phyloP scores from a whole-genome alignment of 2,113 vertebrate genomes.

The Corythornis vintsioides region DNA sequence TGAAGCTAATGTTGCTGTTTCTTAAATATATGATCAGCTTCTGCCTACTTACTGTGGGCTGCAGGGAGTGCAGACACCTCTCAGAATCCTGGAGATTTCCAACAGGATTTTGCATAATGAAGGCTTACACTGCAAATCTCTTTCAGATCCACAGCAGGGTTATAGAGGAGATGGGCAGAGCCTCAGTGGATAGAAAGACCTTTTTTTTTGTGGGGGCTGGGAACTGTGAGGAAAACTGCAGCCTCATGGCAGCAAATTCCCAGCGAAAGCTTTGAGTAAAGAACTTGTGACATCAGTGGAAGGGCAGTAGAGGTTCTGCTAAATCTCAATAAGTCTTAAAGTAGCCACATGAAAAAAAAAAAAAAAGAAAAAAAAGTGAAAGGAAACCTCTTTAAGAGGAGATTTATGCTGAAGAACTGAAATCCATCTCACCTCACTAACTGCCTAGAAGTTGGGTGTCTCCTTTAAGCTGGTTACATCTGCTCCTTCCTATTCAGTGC shows the following conservation, averaged over 20 bases:
- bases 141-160: neutral
- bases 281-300: neutral
- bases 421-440: neutral
- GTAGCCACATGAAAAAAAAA: neutral
- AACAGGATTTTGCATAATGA: neutral
- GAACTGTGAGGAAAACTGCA: neutral
- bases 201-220: neutral
- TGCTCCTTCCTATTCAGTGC: accelerated
- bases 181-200: neutral
- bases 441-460: neutral
- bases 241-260: neutral
- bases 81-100: neutral
- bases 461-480: neutral
- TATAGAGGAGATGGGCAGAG: neutral
- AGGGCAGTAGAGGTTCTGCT: neutral
- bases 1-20: neutral
- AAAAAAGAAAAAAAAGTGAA: neutral
- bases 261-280: neutral
- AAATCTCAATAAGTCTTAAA: constrained; percentile 25
- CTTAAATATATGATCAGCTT: neutral
- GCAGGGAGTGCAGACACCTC: neutral
- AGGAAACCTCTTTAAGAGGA: constrained; percentile 11
- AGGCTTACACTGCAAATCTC: neutral
- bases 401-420: neutral
- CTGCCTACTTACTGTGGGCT: neutral